Base-by-base conservation (phyloP, 2,888 invertebrate genomes). In the Entomobrya proxima region DNA sequence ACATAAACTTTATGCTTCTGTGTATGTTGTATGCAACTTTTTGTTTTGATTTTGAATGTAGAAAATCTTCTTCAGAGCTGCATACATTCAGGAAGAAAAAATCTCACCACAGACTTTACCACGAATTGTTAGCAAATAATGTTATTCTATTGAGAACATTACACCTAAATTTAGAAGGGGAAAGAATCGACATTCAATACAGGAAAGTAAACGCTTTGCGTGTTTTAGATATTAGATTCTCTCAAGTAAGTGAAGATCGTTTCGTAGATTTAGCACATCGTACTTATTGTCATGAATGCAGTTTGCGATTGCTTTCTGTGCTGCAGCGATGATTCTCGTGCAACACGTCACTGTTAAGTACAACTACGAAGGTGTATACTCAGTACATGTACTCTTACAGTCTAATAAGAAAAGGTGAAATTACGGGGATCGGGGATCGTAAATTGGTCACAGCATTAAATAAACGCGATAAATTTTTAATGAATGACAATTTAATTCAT, bases 31-130 rank as follows among this genome's bases (percentile, higher is more conserved):
- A n/a, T n/a, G n/a, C n/a, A n/a, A n/a, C n/a, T n/a, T n/a, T n/a
- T n/a, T n/a, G n/a, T n/a, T n/a, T n/a, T n/a, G n/a, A n/a, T n/a
- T n/a, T n/a, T n/a, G n/a, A n/a, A n/a, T 15, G 44, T 44, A 44
- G 44, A n/a, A 15, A 44, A 44, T 44, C n/a, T 44, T 44, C 13
- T 2, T 44, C n/a, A 13, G 44, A 13, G 11, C 44, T 13, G 44
- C 44, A 44, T 44, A 52, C 11, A 24, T 55, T 55, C 55, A 55
- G 55, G 55, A 55, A 55, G 55, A 55, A 55, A 55, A 55, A 55
- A 55, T 27, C 6, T 21, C 55, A 7, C 55, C 52, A n/a, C 52
- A 2, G 44, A 44, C n/a, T 44, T n/a, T 44, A 44, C n/a, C n/a
- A 44, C n/a, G 13, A 15, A 44, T n/a, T 44, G 44, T 44, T 44